These are phyloP conservation scores for Nesogale talazaci DNA, from an alignment of 2,113 vertebrate genomes.

Conservation along the genomic window DNA sequence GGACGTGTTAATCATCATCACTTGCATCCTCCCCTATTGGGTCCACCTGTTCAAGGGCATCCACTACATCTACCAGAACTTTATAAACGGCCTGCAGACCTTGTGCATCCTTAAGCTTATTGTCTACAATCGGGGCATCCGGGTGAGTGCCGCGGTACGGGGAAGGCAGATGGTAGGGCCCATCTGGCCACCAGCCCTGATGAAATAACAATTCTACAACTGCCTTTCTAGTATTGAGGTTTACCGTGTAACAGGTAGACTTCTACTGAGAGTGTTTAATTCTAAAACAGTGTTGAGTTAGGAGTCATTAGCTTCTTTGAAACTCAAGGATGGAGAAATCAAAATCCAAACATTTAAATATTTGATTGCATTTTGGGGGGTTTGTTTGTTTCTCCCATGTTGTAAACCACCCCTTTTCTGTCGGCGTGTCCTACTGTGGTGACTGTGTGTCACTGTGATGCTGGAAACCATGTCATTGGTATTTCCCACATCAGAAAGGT, in stretches of 20 bases:
- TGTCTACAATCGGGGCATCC: slow-evolving; percentile 64
- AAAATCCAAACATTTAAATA: background rate
- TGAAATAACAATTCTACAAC: background rate
- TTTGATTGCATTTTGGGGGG: no score
- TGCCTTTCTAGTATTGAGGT: background rate
- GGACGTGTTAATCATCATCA: slow-evolving; percentile 18
- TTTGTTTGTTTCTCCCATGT: background rate
- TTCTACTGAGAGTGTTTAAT: background rate
- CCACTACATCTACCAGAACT: background rate
- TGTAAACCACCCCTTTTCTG: background rate
- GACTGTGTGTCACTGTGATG: no score
- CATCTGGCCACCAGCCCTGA: background rate
- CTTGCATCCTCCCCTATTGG: background rate
- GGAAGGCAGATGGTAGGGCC: background rate
- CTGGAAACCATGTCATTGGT: no score
- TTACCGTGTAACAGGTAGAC: background rate
- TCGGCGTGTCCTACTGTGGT: no score
- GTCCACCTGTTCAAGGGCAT: background rate
- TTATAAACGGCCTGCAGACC: slow-evolving; percentile 52
- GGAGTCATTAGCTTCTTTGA: background rate
- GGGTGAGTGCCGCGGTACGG: slow-evolving; percentile 52
- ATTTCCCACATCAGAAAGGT: no score
- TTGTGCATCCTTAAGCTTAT: slow-evolving; percentile 70
- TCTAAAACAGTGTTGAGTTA: background rate
- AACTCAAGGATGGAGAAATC: background rate